phyloP scores from a whole-genome alignment of 2,797 vertebrate genomes.

The Sternotherus odoratus region DNA sequence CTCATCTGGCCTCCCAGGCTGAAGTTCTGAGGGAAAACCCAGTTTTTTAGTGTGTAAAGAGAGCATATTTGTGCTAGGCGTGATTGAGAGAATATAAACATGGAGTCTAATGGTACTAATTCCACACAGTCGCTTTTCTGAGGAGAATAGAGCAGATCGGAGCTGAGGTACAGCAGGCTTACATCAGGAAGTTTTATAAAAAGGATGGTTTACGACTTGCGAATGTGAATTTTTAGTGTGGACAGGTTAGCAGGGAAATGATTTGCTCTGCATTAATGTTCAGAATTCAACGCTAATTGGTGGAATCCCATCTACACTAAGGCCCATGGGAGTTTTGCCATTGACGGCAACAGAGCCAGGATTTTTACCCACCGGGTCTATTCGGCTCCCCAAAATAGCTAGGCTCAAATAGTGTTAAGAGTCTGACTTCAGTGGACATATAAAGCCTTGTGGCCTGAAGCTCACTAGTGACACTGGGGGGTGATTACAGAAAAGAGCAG shows the following conservation, averaged over 20 bases:
- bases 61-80: not conserved
- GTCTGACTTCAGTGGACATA: too few species aligned
- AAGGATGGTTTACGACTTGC: conserved; percentile 30
- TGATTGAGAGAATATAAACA: not conserved
- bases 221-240: conserved; percentile 38
- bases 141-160: conserved; percentile 19
- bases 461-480: too few species aligned
- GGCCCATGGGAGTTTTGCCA: not conserved
- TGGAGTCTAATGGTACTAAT: not conserved
- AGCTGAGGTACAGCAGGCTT: conserved; percentile 13
- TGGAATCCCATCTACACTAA: not conserved
- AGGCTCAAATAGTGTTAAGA: too few species aligned
- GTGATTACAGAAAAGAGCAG: too few species aligned
- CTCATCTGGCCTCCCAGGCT: not conserved
- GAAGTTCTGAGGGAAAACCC: not conserved
- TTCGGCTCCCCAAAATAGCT: too few species aligned
- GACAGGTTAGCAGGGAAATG: not conserved
- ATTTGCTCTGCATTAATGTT: rapidly evolving
- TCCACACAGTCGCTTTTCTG: conserved; percentile 12
- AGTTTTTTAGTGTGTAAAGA: too few species aligned
- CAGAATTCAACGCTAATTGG: not conserved
- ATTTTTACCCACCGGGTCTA: not conserved
- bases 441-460: too few species aligned
- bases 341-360: not conserved
- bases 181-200: conserved; percentile 21